A percentile compares a stretch with the other conserved stretches of the same genome.
Evolutionary conservation across 1,140 invertebrate species (phyloP).

Genomic region (Matsumurasca onukii): DNA sequence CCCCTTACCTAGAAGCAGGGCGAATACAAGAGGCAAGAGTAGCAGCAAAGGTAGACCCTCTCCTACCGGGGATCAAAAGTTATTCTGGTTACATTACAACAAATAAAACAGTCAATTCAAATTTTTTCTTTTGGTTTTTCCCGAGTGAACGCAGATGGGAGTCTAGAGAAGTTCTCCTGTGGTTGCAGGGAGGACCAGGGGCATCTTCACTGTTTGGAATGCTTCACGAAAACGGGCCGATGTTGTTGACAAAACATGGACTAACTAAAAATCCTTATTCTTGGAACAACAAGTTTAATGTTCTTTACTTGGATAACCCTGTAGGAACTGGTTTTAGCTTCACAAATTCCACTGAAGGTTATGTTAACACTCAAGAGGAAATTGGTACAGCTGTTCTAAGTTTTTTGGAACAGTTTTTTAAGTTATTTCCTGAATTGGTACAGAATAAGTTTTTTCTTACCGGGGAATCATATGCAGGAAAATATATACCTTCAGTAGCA

Average conservation of each 20-base stretch:
- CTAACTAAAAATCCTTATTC: constrained; percentile 63
- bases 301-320: constrained; percentile 88
- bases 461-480: constrained; percentile 60
- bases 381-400: constrained; percentile 66
- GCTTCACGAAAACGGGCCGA: constrained; percentile 61
- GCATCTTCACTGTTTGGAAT: constrained; percentile 68
- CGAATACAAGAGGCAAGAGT: constrained; percentile 30
- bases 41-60: constrained; percentile 32
- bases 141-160: constrained; percentile 54
- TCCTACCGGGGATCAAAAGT: constrained; percentile 35
- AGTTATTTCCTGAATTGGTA: constrained; percentile 53
- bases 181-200: constrained; percentile 77
- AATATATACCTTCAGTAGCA: constrained; percentile 56
- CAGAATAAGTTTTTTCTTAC: constrained; percentile 43
- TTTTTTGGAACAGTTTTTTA: constrained; percentile 69
- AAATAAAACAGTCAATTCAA: constrained; percentile 58
- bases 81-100: constrained; percentile 73
- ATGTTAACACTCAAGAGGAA: constrained; percentile 22
- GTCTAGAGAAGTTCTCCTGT: constrained; percentile 64
- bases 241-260: constrained; percentile 1
- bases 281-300: constrained; percentile 72
- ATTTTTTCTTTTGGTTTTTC: constrained; percentile 81
- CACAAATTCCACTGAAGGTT: constrained; percentile 51
- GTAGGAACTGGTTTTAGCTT: constrained; percentile 81
- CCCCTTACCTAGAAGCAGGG: constrained; percentile 34